Conservation (phyloP, 2,797 vertebrate species). For the Acanthurus leucopareius region DNA sequence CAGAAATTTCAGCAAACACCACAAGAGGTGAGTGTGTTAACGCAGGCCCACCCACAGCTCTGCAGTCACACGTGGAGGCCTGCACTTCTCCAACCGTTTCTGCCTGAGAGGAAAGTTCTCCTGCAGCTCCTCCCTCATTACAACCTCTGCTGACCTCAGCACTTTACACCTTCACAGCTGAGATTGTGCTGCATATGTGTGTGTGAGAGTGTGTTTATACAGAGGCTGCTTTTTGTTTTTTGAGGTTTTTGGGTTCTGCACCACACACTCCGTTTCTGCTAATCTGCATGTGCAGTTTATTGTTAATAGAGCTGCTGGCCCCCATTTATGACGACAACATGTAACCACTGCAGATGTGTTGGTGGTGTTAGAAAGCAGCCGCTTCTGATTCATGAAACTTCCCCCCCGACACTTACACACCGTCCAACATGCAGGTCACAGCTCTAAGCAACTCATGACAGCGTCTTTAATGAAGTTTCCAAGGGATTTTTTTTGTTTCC, state of each 20-base stretch:
- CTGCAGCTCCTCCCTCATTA: constrained; percentile 38
- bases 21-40: constrained; percentile 30
- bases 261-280: background rate
- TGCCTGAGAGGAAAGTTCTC: constrained; percentile 35
- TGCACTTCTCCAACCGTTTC: constrained; percentile 34
- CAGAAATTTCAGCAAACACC: background rate
- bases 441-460: constrained; percentile 22
- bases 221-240: background rate
- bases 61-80: constrained; percentile 44
- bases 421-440: constrained; percentile 38
- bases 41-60: constrained; percentile 23
- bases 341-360: constrained; percentile 30
- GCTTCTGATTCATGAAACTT: constrained; percentile 27
- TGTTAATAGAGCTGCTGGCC: constrained; percentile 24
- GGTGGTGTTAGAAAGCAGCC: background rate
- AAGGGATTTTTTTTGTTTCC: constrained; percentile 31
- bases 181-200: background rate
- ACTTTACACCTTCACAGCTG: constrained; percentile 16
- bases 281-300: constrained; percentile 20
- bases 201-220: background rate
- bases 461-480: constrained; percentile 37
- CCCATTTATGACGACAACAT: constrained; percentile 29
- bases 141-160: constrained; percentile 45
- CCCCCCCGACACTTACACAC: constrained; percentile 19
- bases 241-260: constrained; percentile 14